Evolutionary conservation across 2,113 vertebrate genomes (phyloP), one percentile per base, ranked within the genome.

Genomic region (Oncorhynchus clarkii): DNA sequence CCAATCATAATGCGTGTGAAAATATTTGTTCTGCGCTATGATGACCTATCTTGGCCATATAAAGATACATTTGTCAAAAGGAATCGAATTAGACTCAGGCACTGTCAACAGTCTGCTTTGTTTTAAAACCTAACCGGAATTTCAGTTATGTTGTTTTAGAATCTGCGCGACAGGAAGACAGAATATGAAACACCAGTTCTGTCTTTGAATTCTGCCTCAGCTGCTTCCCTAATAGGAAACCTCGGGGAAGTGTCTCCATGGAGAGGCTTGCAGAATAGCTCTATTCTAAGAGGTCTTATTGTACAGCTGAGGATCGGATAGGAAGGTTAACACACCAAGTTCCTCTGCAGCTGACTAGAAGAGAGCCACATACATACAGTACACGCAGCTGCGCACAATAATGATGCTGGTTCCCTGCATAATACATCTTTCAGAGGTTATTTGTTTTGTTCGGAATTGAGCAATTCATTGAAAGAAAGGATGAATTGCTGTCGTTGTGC

Each of bases 151-250:
- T 88, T 84, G 80, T 87, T 86, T 86, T 84, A 90, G 86, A 86
- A 88, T 89, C 87, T 89, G 88, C 80, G 85, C 5, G 81, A 82
- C 84, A 82, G 90, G 87, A 88, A 88, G 83, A 62, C 59, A 9
- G 59, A 54, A 54, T 54, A 54, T 54, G 51, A 54, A 54, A 54
- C 51, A 54, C 16, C 51, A 54, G 51, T 54, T 54, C 51, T 16
- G 70, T 75, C 64, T 84, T 78, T 80, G 82, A 83, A 84, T 54
- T 81, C 78, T 70, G 6, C n/a, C 79, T 83, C 88, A 89, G 87
- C 88, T 89, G 88, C 87, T 78, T 72, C 81, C 76, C 34, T 18
- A 16, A 70, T 67, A 62, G 14, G 51, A 54, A 54, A 54, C 51
- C 51, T 54, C 51, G 20, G 59, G 59, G 59, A 62, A 9, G 59